These are phyloP conservation scores for Ectobius pallidus DNA, from an alignment of 2,888 invertebrate species.

Conservation along the genomic window DNA sequence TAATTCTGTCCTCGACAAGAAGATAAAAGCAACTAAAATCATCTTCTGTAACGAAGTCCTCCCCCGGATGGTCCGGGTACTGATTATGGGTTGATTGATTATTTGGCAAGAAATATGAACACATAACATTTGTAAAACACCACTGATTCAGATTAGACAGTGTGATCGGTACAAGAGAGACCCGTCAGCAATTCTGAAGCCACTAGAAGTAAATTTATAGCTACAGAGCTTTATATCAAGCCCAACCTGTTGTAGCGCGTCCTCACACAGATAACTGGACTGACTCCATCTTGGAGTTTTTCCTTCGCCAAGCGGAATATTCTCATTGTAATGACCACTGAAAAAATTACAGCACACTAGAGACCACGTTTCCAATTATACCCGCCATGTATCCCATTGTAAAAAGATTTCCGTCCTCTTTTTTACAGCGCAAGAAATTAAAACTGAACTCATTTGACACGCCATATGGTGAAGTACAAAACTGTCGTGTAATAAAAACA, in stretches of 20 bases:
- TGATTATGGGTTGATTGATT: neutral
- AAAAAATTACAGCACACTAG: neutral
- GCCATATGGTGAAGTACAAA: too few species aligned
- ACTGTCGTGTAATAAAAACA: too few species aligned
- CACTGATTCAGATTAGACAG: neutral
- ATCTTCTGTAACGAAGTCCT: neutral
- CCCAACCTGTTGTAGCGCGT: neutral
- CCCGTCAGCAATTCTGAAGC: neutral
- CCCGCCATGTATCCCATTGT: neutral
- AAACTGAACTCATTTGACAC: too few species aligned
- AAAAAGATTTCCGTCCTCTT: neutral
- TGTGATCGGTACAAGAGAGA: neutral
- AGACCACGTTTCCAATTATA: neutral
- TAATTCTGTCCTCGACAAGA: neutral
- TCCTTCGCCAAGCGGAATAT: neutral
- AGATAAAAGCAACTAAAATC: neutral
- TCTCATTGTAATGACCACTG: neutral
- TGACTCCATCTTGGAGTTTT: neutral
- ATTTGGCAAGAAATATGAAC: neutral
- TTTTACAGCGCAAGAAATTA: neutral
- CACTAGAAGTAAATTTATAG: conserved; percentile 9
- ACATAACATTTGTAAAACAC: neutral
- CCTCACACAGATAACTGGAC: neutral
- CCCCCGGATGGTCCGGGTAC: too few species aligned
- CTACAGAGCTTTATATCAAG: neutral